Base-by-base conservation (phyloP, 2,888 invertebrate species). In the Pristionchus mayeri region DNA sequence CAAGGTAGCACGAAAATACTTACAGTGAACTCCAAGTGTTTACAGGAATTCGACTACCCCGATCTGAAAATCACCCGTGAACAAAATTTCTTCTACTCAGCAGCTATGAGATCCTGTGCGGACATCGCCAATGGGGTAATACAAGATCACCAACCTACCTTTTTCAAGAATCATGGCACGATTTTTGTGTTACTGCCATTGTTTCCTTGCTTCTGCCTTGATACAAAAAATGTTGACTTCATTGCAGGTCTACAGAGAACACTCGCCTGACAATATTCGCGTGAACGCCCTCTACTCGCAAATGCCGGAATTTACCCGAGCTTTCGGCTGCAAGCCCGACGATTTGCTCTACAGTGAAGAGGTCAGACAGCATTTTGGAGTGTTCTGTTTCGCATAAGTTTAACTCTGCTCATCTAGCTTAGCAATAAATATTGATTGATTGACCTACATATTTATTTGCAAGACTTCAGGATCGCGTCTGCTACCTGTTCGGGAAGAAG, bases 401-500 rank as follows among this genome's bases (percentile, higher is more conserved):
- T 18, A 54, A 4, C 54, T 13, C 54, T 21, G n/a, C n/a, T 54
- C 21, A 13, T 16, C 21, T 4, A 13, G 16, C n/a, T 54, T 54
- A 21, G 4, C 6, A 30, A 11, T 67, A 3, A 37, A 9, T 18
- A 37, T 16, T 40, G 4, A 0, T 1, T 0, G 16, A 21, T n/a
- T 67, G 13, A 21, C 37, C 0, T 54, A 13, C n/a, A 9, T 4
- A 54, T 18, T 63, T 34, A 30, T 63, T 18, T n/a, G 6, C 4
- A 6, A 18, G 30, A 63, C 11, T 78, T 1, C 50, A 78, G 76
- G 76, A 78, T 40, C 40, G 40, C 13, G 30, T 78, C 2, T 78
- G 76, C 76, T 78, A 50, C 30, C 30, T 78, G 27, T 78, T 78
- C 76, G 76, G 76, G 1, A 21, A 21, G 50, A 78, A 78, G 9